phyloP scores from a whole-genome alignment of 1,140 invertebrate genomes.

The Papilio dardanus region DNA sequence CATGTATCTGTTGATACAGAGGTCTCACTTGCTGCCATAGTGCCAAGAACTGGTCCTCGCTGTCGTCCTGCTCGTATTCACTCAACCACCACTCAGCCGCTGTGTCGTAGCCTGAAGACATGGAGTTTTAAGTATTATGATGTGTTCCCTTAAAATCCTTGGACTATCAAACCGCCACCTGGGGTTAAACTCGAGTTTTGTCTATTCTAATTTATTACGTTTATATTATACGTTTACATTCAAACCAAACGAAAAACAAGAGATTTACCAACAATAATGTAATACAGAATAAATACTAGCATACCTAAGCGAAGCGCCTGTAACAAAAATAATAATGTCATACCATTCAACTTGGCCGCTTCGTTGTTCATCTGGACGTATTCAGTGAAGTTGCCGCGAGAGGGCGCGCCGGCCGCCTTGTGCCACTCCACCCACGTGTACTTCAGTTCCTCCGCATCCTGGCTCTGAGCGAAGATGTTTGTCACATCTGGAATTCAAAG shows the following conservation, averaged over 20 bases:
- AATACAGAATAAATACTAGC: too few relatives aligned
- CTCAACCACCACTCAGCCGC: conserved; percentile 79
- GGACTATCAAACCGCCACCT: not conserved
- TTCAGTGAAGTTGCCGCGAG: conserved; percentile 85
- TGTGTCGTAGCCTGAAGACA: conserved; percentile 63
- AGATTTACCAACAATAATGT: too few relatives aligned
- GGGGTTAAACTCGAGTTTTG: not conserved
- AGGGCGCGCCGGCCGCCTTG: conserved; percentile 87
- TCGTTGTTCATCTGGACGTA: conserved; percentile 90
- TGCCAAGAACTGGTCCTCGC: conserved; percentile 80
- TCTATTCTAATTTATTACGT: too few relatives aligned
- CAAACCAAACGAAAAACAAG: too few relatives aligned
- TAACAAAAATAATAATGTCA: too few relatives aligned
- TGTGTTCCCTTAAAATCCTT: not conserved
- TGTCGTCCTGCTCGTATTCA: conserved; percentile 80
- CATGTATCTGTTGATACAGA: conserved; percentile 93
- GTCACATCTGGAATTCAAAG: conserved; percentile 84
- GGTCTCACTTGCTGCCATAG: conserved; percentile 87
- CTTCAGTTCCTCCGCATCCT: conserved; percentile 88
- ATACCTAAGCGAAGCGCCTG: too few relatives aligned
- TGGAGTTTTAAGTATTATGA: not conserved
- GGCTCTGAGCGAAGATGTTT: conserved; percentile 85
- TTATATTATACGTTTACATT: too few relatives aligned
- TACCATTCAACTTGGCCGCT: conserved; percentile 88
- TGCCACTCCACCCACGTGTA: conserved; percentile 92